Evolutionary conservation across 2,113 vertebrate genomes (phyloP).

Genomic region (Catharus bicknelli): DNA sequence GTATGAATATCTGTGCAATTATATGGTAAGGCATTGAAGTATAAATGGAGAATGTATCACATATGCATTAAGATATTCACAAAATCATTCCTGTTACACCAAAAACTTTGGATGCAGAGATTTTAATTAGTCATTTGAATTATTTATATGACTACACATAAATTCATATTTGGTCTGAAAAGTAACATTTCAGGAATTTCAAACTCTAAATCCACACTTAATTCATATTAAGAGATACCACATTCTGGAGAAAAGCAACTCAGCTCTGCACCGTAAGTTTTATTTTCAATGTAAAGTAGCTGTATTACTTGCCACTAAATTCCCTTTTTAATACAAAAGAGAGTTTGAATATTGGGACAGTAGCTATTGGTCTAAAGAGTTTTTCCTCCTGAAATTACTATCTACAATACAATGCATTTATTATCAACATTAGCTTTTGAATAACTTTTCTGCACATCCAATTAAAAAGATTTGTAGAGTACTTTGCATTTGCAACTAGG

Average conservation of each 20-base stretch:
- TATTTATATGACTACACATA: background rate
- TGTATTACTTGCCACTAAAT: background rate
- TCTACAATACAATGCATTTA: background rate
- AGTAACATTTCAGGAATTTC: background rate
- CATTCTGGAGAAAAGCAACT: background rate
- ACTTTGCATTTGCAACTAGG: background rate
- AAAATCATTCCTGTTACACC: background rate
- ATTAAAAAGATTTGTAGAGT: background rate
- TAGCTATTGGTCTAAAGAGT: background rate
- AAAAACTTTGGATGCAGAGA: background rate
- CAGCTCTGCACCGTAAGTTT: background rate
- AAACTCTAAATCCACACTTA: background rate
- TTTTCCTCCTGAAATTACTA: background rate
- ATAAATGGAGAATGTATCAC: background rate
- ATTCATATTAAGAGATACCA: background rate
- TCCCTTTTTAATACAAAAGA: background rate
- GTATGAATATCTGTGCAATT: background rate
- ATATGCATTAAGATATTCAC: background rate
- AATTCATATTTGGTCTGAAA: background rate
- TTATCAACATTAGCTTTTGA: background rate
- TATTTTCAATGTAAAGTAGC: background rate
- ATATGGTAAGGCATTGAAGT: background rate
- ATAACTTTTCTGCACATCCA: background rate
- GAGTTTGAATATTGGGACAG: background rate
- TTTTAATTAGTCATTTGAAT: background rate